These are phyloP conservation scores for Hylaeus volcanicus DNA, from an alignment of 1,140 invertebrate species.

Conservation along the genomic window DNA sequence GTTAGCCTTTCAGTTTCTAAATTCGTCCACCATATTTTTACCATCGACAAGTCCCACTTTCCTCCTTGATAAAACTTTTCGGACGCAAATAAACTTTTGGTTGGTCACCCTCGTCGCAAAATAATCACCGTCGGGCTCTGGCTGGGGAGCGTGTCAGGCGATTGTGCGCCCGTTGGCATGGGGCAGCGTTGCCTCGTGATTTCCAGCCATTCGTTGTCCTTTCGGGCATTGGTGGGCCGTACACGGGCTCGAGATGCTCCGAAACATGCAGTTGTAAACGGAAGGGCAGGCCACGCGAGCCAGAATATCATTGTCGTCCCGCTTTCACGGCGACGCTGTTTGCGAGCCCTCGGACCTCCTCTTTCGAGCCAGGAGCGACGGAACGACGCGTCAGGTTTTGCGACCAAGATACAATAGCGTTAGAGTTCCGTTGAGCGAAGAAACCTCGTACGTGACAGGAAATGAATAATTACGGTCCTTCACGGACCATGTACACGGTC, in stretches of 20 bases:
- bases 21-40: no score
- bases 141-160: not conserved
- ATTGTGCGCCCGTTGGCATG: not conserved
- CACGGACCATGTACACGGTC: not conserved
- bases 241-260: not conserved
- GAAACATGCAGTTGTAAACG: not conserved
- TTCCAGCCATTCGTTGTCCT: not conserved
- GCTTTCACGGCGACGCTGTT: not conserved
- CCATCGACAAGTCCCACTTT: no score
- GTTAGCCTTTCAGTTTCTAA: no score
- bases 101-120: no score
- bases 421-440: not conserved
- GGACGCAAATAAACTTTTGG: no score
- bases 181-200: not conserved
- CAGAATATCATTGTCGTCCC: not conserved
- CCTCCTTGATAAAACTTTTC: no score
- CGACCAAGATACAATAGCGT: not conserved
- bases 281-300: not conserved
- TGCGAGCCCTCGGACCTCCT: not conserved
- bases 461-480: not conserved
- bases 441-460: not conserved
- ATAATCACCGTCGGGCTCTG: no score
- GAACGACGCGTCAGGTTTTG: not conserved
- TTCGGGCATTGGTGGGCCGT: not conserved
- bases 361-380: not conserved